Base-by-base conservation (phyloP, 2,888 invertebrate genomes). In the Thalpophila matura region DNA sequence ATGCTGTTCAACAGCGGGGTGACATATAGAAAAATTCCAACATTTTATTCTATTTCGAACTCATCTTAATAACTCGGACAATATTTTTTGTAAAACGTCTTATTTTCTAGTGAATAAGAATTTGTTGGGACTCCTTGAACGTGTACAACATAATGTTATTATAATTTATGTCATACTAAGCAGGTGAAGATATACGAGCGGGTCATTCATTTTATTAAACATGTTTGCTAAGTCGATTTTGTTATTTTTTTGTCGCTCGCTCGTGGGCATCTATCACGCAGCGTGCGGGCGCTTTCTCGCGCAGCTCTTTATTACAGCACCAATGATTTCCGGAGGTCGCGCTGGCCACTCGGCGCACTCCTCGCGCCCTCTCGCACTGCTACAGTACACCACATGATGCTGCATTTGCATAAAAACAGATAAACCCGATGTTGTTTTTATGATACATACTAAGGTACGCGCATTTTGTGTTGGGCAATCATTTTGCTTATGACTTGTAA, bases 81-180 rank as follows among this genome's bases (percentile, higher is more conserved):
- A 87, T 90, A 89, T 92, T 89, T 91, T 91, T 91, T 88, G 83
- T 87, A 79, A 86, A 89, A 93, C 85, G 84, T 93, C 93, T 93
- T 92, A 94, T 92, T 93, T 93, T 87, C 88, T 91, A 89, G 91
- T 92, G 92, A 92, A 92, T 90, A 90, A 91, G 93, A 93, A 94
- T 94, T 94, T 93, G 94, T 93, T 92, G 90, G 91, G 89, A 92
- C 92, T 92, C 87, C 92, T 91, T 93, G 91, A 91, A 87, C 89
- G 89, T 92, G 93, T 94, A 93, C 92, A 93, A 94, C 92, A 94
- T 94, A 91, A 93, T 94, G 92, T 94, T 94, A 93, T 92, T 94
- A 94, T 94, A 93, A 94, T 94, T 94, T 94, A 95, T 94, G 93
- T 94, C 91, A 90, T 92, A 93, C 94, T 92, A 94, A 93, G 94